Evolutionary conservation across 2,888 invertebrate genomes (phyloP).

Genomic region (Diaprepes abbreviatus): DNA sequence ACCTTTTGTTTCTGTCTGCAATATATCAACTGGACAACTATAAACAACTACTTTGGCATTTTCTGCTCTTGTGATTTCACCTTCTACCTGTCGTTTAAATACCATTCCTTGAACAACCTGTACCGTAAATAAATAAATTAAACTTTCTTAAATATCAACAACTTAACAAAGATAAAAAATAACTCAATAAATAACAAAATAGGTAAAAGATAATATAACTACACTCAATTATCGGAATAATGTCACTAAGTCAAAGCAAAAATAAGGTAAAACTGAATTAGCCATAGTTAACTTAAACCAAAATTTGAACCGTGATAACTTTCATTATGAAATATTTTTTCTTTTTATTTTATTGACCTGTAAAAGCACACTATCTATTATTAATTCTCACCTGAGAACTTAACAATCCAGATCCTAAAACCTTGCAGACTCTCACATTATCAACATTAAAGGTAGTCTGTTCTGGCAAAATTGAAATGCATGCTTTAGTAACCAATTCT

Average conservation of each 20-base stretch:
- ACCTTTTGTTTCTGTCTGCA: slow-evolving; percentile 97
- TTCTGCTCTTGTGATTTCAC: slow-evolving; percentile 82
- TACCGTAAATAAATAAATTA: background rate
- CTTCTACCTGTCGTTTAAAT: slow-evolving; percentile 96
- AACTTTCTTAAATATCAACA: background rate
- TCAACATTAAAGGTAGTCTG: slow-evolving; percentile 96
- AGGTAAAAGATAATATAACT: too few relatives aligned
- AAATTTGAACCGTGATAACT: too few relatives aligned
- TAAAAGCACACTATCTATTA: too few relatives aligned
- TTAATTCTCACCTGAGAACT: slow-evolving; percentile 72
- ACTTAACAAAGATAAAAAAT: too few relatives aligned
- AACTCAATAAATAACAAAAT: too few relatives aligned
- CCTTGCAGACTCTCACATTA: slow-evolving; percentile 95
- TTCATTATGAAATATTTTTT: too few relatives aligned
- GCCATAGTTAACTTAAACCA: too few relatives aligned
- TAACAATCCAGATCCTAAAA: slow-evolving; percentile 85
- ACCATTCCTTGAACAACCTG: slow-evolving; percentile 84
- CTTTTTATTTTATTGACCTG: too few relatives aligned
- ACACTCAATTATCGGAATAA: too few relatives aligned
- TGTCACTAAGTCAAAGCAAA: too few relatives aligned
- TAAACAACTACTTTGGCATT: slow-evolving; percentile 94
- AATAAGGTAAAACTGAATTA: too few relatives aligned
- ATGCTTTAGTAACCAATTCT: slow-evolving; percentile 87
- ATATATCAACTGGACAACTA: slow-evolving; percentile 95
- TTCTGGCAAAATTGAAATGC: slow-evolving; percentile 89